Conservation (phyloP, 1,140 invertebrate genomes). For the Solen grandis region DNA sequence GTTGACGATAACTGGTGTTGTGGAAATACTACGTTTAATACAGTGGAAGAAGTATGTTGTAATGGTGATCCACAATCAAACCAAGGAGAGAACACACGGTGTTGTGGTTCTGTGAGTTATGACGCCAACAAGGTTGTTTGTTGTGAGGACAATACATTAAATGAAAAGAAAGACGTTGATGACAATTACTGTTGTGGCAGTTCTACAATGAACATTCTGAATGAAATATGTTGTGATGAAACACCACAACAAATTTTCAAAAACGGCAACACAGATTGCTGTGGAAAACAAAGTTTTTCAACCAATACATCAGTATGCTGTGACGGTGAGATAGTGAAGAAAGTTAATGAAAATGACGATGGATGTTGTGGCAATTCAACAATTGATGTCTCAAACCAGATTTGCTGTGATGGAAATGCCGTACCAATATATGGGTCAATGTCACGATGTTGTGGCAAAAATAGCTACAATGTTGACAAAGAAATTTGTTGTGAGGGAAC, state of each 20-base stretch:
- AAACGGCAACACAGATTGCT: conserved; percentile 10
- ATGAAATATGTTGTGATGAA: conserved; percentile 26
- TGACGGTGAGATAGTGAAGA: conserved; percentile 34
- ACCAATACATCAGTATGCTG: conserved; percentile 26
- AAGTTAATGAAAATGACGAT: conserved; percentile 28
- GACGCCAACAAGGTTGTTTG: conserved; percentile 10
- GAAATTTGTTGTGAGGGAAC: conserved; percentile 39
- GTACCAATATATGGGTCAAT: conserved; percentile 25
- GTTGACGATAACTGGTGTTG: conserved; percentile 47
- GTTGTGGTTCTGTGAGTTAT: conserved; percentile 23
- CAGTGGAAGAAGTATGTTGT: conserved; percentile 32
- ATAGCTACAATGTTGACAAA: conserved; percentile 43
- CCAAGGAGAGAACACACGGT: conserved; percentile 31
- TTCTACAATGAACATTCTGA: conserved; percentile 14
- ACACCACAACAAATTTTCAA: not conserved
- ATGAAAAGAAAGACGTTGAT: conserved; percentile 6
- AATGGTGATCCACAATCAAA: conserved; percentile 11
- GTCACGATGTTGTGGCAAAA: conserved; percentile 21
- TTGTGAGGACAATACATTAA: conserved; percentile 8
- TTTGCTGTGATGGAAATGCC: conserved; percentile 32
- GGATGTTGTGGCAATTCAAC: conserved; percentile 51
- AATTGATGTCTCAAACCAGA: conserved; percentile 36
- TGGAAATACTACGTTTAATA: conserved; percentile 37
- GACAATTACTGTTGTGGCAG: conserved; percentile 33
- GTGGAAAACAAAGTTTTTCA: conserved; percentile 39